A percentile compares a stretch with the other conserved stretches of the same genome.
These are phyloP conservation scores for Himalopsyche tibetana DNA, from an alignment of 2,888 invertebrate genomes.

Conservation along the genomic window DNA sequence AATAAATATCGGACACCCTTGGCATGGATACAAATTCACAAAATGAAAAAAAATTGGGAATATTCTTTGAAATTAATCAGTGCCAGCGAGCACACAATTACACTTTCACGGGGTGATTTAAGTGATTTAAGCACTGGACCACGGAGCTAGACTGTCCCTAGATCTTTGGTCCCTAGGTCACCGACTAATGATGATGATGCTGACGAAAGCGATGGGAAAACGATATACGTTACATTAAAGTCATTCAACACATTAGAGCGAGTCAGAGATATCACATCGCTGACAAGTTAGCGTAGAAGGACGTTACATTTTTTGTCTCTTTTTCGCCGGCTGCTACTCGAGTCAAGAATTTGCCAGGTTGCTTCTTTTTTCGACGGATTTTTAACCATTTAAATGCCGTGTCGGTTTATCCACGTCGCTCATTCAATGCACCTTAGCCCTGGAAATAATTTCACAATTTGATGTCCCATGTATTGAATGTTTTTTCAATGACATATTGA, in stretches of 20 bases:
- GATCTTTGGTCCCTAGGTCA: background rate
- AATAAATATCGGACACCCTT: no score
- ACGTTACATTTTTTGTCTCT: conserved; percentile 11
- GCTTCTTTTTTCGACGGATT: background rate
- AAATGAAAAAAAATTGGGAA: no score
- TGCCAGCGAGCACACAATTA: no score
- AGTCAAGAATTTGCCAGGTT: background rate
- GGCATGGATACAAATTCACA: no score
- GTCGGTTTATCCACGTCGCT: no score
- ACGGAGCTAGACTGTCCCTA: background rate
- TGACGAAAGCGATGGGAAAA: background rate
- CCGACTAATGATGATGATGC: background rate
- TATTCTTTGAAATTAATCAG: no score
- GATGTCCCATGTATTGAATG: no score
- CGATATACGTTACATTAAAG: no score
- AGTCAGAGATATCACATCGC: background rate
- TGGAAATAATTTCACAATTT: no score
- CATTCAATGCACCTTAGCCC: no score
- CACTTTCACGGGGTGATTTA: no score
- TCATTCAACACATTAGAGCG: background rate
- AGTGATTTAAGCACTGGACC: background rate
- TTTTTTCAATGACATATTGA: no score
- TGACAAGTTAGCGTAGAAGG: conserved; percentile 2
- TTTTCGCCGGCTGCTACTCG: conserved; percentile 15
- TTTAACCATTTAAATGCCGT: background rate